Percentiles rank a stretch among this genome's conserved stretches.
Evolutionary conservation across 1,140 invertebrate species (phyloP).

Genomic region (silkworm (Bombyx mori)): DNA sequence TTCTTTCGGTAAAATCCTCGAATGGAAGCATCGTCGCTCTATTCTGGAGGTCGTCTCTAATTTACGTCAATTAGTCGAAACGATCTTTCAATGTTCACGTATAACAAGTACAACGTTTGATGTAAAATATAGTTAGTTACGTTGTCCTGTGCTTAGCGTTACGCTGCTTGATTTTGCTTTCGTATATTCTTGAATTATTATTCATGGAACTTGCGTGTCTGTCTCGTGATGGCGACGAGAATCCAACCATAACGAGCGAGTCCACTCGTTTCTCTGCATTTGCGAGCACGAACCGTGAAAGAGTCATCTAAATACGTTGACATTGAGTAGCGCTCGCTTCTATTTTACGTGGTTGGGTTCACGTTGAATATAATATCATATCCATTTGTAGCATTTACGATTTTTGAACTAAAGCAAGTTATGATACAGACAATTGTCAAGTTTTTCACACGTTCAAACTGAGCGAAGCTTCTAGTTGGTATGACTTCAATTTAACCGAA

Average conservation of each 20-base stretch:
- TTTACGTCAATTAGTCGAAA: slow-evolving; percentile 42
- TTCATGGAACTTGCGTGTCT: slow-evolving; percentile 15
- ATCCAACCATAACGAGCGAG: slow-evolving; percentile 20
- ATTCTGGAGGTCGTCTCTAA: slow-evolving; percentile 43
- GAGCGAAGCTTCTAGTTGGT: no score
- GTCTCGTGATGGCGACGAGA: slow-evolving; percentile 17
- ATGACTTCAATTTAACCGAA: no score
- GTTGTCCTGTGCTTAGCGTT: no score
- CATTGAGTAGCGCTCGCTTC: slow-evolving; percentile 6
- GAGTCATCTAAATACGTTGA: slow-evolving; percentile 18
- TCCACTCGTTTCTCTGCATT: slow-evolving; percentile 18
- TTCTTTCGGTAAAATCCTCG: slow-evolving; percentile 36
- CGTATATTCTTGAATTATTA: slow-evolving; percentile 9
- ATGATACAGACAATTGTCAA: neutral
- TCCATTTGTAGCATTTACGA: neutral
- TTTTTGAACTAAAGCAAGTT: no score
- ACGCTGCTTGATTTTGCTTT: neutral
- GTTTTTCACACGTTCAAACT: neutral
- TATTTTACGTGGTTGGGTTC: neutral
- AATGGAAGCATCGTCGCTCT: slow-evolving; percentile 26
- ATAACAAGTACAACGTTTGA: no score
- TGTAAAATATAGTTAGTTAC: no score
- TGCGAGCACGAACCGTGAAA: slow-evolving; percentile 29
- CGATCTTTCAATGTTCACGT: slow-evolving; percentile 1
- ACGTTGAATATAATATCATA: neutral